phyloP scores from a whole-genome alignment of 2,888 invertebrate species.

The Pseudococcus viburni region DNA sequence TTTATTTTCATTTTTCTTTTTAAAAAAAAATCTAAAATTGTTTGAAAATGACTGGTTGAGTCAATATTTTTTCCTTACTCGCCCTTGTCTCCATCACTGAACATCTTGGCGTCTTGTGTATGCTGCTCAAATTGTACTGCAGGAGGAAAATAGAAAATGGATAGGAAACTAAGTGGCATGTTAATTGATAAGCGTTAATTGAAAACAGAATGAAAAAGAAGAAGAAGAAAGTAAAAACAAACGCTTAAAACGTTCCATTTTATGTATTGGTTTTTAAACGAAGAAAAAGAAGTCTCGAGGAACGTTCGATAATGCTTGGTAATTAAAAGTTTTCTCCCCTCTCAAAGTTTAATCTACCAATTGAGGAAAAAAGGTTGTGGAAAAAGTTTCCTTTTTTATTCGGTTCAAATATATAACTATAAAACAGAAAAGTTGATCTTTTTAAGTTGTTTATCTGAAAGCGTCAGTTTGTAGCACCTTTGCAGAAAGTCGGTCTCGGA shows the following conservation, averaged over 20 bases:
- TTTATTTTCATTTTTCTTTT: too few species aligned
- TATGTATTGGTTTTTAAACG: not conserved
- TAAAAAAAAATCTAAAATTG: too few species aligned
- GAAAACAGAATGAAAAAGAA: not conserved
- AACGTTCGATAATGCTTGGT: constrained; percentile 5
- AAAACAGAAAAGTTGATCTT: constrained; percentile 16
- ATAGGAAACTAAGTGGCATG: constrained; percentile 15
- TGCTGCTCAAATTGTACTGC: not conserved
- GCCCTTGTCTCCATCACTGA: not conserved
- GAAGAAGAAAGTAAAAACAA: not conserved
- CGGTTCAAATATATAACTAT: not conserved
- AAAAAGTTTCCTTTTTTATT: not conserved
- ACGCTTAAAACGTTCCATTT: not conserved
- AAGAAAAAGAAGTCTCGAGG: not conserved
- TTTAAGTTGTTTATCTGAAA: constrained; percentile 38
- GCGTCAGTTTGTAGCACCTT: constrained; percentile 15
- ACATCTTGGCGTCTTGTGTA: not conserved
- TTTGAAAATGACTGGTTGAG: too few species aligned
- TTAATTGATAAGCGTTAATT: constrained; percentile 1
- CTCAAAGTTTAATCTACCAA: constrained; percentile 4
- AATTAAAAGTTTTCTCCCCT: constrained; percentile 3
- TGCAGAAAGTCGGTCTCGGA: not conserved
- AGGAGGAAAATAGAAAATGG: not conserved
- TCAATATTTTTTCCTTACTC: too few species aligned
- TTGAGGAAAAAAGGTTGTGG: not conserved